Evolutionary conservation across 2,888 invertebrate species (phyloP).

Genomic region (Aricia artaxerxes): DNA sequence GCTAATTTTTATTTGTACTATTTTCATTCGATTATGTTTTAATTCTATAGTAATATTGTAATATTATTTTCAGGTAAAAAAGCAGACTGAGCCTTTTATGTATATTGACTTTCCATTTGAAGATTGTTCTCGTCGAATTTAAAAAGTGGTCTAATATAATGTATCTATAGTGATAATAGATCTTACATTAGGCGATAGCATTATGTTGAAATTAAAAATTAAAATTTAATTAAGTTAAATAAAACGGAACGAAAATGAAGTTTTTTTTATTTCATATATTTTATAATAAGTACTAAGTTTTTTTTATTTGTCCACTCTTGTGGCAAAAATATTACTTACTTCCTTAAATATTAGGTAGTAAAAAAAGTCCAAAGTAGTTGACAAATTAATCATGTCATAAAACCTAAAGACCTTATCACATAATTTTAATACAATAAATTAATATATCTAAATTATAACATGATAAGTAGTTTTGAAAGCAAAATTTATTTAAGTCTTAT

Average conservation of each 20-base stretch:
- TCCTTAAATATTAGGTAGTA: too few species aligned
- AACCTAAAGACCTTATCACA: background rate
- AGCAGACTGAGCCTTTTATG: constrained; percentile 29
- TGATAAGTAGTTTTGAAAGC: background rate
- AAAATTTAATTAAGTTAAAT: constrained; percentile 41
- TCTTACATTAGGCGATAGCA: constrained; percentile 14
- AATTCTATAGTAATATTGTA: background rate
- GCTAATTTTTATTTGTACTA: too few species aligned
- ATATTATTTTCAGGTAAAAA: constrained; percentile 35
- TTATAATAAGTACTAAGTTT: background rate
- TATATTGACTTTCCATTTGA: constrained; percentile 33
- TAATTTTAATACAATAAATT: background rate
- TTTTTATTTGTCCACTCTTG: background rate
- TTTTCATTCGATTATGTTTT: background rate
- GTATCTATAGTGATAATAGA: constrained; percentile 23
- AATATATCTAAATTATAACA: background rate
- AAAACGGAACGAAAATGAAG: constrained; percentile 41
- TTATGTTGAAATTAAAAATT: constrained; percentile 22
- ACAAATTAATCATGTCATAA: background rate
- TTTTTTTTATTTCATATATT: constrained; percentile 38
- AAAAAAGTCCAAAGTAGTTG: background rate
- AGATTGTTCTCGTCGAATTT: constrained; percentile 29
- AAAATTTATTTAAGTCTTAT: background rate
- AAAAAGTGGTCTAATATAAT: constrained; percentile 19
- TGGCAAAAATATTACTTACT: background rate